Base-by-base conservation (phyloP, 2,888 invertebrate species). In the Drosophila flavopinicola region DNA sequence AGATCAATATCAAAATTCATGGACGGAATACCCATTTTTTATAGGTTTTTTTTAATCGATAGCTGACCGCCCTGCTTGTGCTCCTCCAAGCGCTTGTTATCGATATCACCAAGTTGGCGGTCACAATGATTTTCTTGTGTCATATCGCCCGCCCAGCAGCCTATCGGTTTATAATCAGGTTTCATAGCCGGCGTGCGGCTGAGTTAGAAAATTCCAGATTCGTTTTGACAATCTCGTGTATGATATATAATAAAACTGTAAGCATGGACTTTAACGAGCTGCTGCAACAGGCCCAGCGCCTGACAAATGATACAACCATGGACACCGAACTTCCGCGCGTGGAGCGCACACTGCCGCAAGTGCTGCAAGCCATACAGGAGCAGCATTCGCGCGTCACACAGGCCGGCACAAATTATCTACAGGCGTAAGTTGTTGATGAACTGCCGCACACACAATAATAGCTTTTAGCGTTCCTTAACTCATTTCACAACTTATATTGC, bases 361-460 rank as follows among this genome's bases (percentile, higher is more conserved):
- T 99, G 38, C 92, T 97, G 41, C 97, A 98, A 89, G 97, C 97
- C 7, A 97, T 97, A 0, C 95, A 96, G 85, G 96, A 97, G 88
- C 92, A 98, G 29, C 97, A 97, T 92, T 94, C 96, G 2, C 94
- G 96, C 89, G 96, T 97, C 15, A 95, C 96, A 13, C 95, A 96
- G 89, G 94, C 95, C 60, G 96, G 96, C 66, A 88, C 96, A 24
- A 96, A 96, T 85, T 97, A 98, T 90, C 95, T 97, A 70, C 97
- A 98, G 92, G 98, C 98, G 98, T 91, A 85, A 82, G 82, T 78
- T 27, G 1, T 88, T n/a, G n/a, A n/a, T n/a, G n/a, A n/a, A n/a
- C n/a, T n/a, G n/a, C n/a, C n/a, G n/a, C n/a, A n/a, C n/a, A n/a
- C n/a, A n/a, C n/a, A n/a, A n/a, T n/a, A n/a, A n/a, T n/a, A n/a